phyloP scores from a whole-genome alignment of 2,113 vertebrate species.

The Myocastor coypus region DNA sequence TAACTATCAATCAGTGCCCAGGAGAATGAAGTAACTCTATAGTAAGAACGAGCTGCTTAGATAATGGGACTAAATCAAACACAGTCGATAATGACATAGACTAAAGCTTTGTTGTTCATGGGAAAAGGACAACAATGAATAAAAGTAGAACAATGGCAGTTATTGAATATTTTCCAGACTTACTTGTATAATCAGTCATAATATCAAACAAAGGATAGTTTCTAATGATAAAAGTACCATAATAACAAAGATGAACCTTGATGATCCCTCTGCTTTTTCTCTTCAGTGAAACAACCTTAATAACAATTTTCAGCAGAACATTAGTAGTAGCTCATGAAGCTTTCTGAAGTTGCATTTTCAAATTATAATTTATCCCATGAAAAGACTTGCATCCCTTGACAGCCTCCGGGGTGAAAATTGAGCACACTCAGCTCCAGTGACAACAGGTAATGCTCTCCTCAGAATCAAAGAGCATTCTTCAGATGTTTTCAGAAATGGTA shows the following conservation, averaged over 20 bases:
- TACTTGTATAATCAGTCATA: constrained; percentile 51
- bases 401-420: neutral
- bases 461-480: neutral
- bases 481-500: neutral
- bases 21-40: neutral
- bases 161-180: constrained; percentile 54
- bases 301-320: constrained; percentile 42
- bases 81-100: constrained; percentile 2
- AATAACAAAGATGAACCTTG: constrained; percentile 42
- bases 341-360: constrained; percentile 34
- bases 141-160: constrained; percentile 45
- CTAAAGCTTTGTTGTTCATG: neutral
- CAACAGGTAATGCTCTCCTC: neutral
- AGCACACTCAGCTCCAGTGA: neutral
- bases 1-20: constrained; percentile 56
- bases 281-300: neutral
- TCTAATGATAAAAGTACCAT: constrained; percentile 39
- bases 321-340: neutral
- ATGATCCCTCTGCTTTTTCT: neutral
- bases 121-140: constrained; percentile 11
- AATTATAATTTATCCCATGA: constrained; percentile 59
- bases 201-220: constrained; percentile 55
- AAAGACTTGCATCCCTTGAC: neutral
- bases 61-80: constrained; percentile 57
- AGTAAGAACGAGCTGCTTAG: constrained; percentile 18